These are phyloP conservation scores for Acanthosepion pharaonis DNA, from an alignment of 2,888 invertebrate species.

Conservation along the genomic window DNA sequence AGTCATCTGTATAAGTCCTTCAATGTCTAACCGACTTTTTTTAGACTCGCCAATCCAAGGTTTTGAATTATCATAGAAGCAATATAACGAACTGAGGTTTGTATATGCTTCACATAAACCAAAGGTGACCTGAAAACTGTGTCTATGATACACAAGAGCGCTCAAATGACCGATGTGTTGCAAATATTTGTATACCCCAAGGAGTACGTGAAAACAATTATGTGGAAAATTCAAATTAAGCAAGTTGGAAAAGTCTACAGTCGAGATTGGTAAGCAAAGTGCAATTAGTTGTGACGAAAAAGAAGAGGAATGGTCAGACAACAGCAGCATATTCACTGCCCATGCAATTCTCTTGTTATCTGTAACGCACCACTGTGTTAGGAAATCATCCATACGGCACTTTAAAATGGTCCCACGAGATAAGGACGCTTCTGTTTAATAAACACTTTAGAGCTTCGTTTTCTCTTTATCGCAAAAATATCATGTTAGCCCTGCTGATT, in stretches of 20 bases:
- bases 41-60: no score
- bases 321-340: neutral
- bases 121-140: neutral
- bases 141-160: neutral
- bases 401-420: neutral
- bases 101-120: no score
- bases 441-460: neutral
- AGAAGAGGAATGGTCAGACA: neutral
- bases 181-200: neutral
- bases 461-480: neutral
- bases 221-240: neutral
- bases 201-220: neutral
- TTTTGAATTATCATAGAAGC: no score
- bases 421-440: no score
- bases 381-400: neutral
- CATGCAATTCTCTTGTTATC: constrained; percentile 2
- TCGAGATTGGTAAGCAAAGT: neutral
- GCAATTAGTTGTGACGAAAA: neutral
- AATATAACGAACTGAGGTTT: no score
- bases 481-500: neutral
- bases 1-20: no score
- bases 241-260: neutral
- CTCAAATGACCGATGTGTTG: neutral
- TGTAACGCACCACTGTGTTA: neutral
- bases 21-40: no score